Base-by-base conservation (phyloP, 1,140 invertebrate species). In the Drosophila azteca region DNA sequence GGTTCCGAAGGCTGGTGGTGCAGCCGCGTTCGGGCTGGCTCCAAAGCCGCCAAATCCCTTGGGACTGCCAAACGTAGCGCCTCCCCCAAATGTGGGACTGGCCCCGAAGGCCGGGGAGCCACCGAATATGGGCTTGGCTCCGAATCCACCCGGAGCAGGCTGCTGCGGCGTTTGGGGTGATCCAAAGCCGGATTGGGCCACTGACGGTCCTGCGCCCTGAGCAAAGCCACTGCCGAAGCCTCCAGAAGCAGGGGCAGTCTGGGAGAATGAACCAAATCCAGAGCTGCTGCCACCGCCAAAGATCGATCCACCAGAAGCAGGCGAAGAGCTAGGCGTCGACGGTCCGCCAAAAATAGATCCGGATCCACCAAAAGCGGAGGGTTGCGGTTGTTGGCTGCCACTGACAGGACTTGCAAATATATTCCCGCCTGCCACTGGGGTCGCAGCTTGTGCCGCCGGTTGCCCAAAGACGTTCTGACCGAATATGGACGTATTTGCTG, bases 51-150 rank as follows among this genome's bases (percentile, higher is more conserved):
- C 92, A 71, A 94, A 93, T 17, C 92, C 90, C 74, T 93, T 93
- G 13, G 79, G 84, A 77, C 85, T 92, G 31, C 93, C 93, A 77
- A 94, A 94, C 2, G 92, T 90, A 1, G 93, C 85, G n/a, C 93
- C 89, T 6, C 90, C 90, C 3, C 93, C 93, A 85, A 94, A 94
- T 9, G 91, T 91, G 17, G 93, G 92, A 41, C 90, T 64, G 1
- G 90, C 73, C 3, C 93, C 93, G 65, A 94, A 94, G 9, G 88
- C 85, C 0, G 92, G 77, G 6, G 81, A 63, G 15, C 88, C 80
- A 2, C 90, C 90, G 54, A 91, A 91, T 2, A 92, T 71, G 1
- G 91, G 77, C 15, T 82, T 76, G 17, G 67, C 83, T 13, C 90
- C 90, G 52, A 91, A 66, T 11, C 55, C 63, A 8, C 67, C 82